These are phyloP conservation scores for Bellardia bayeri DNA, from an alignment of 2,888 invertebrate genomes.

Conservation along the genomic window DNA sequence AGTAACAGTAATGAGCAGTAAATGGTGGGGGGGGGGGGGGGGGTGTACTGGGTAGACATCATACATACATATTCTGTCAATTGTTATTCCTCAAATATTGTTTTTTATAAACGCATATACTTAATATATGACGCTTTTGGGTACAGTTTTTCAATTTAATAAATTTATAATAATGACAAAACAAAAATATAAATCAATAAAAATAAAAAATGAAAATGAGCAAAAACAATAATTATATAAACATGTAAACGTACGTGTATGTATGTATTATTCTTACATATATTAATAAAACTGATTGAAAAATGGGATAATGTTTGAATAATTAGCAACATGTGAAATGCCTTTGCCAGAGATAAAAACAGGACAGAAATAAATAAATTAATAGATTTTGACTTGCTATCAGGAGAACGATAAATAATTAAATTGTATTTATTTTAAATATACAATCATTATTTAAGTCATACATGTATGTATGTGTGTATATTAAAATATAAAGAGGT, in stretches of 20 bases:
- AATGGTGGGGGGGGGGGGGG: neutral
- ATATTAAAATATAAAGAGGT: too few species aligned
- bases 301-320: conserved; percentile 19
- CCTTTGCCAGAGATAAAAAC: neutral
- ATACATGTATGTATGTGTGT: too few species aligned
- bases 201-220: conserved; percentile 22
- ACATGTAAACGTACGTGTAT: too few species aligned
- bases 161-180: conserved; percentile 66
- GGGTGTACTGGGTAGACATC: neutral
- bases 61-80: conserved; percentile 7
- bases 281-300: conserved; percentile 44
- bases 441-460: neutral
- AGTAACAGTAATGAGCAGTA: conserved; percentile 45
- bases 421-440: neutral
- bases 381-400: conserved; percentile 5
- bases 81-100: conserved; percentile 32
- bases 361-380: neutral
- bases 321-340: conserved; percentile 9
- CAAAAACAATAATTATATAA: neutral
- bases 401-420: neutral
- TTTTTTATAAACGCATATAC: neutral
- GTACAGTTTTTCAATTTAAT: conserved; percentile 68
- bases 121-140: conserved; percentile 50
- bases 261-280: too few species aligned
- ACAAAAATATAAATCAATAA: conserved; percentile 64